Conservation (phyloP, 2,797 vertebrate genomes). For the Betta splendens region DNA sequence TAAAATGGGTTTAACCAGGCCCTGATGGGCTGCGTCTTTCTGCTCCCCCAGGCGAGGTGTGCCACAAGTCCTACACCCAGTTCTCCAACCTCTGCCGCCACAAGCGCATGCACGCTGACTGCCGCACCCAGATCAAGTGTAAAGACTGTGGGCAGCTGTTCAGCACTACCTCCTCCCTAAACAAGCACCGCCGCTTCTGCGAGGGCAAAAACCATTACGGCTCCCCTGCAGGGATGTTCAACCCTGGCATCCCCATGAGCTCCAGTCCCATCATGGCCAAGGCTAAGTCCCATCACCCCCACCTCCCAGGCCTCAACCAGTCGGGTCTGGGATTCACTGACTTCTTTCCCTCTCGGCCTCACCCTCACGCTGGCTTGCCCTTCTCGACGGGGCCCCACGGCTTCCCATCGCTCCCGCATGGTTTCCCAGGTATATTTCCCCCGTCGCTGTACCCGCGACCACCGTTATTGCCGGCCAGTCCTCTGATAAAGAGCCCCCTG, state of each 20-base stretch:
- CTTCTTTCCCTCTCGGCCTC: slow-evolving; percentile 93
- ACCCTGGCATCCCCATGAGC: slow-evolving; percentile 90
- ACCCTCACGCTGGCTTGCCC: slow-evolving; percentile 86
- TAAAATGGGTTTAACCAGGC: slow-evolving; percentile 88
- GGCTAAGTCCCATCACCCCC: slow-evolving; percentile 88
- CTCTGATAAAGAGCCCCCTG: slow-evolving; percentile 91
- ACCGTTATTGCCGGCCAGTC: slow-evolving; percentile 91
- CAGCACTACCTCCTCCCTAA: slow-evolving; percentile 99
- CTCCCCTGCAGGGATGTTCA: slow-evolving; percentile 88
- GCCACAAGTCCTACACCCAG: slow-evolving; percentile 99
- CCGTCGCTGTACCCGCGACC: slow-evolving; percentile 94
- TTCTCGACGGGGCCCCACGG: slow-evolving; percentile 88
- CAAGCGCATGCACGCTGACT: slow-evolving; percentile 99
- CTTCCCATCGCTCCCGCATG: slow-evolving; percentile 89
- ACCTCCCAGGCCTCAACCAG: slow-evolving; percentile 89
- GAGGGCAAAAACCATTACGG: slow-evolving; percentile 99
- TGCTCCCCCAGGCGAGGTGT: slow-evolving; percentile 96
- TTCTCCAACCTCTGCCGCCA: slow-evolving; percentile 99
- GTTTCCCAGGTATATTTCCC: slow-evolving; percentile 94
- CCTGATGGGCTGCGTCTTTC: slow-evolving; percentile 80
- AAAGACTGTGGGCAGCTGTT: slow-evolving; percentile 99
- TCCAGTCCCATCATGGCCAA: slow-evolving; percentile 94
- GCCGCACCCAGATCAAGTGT: slow-evolving; percentile 99
- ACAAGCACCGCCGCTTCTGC: slow-evolving; percentile 99
- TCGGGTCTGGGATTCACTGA: slow-evolving; percentile 89